Base-by-base conservation (phyloP, 2,888 invertebrate genomes). In the Hydrotaea diabolus region DNA sequence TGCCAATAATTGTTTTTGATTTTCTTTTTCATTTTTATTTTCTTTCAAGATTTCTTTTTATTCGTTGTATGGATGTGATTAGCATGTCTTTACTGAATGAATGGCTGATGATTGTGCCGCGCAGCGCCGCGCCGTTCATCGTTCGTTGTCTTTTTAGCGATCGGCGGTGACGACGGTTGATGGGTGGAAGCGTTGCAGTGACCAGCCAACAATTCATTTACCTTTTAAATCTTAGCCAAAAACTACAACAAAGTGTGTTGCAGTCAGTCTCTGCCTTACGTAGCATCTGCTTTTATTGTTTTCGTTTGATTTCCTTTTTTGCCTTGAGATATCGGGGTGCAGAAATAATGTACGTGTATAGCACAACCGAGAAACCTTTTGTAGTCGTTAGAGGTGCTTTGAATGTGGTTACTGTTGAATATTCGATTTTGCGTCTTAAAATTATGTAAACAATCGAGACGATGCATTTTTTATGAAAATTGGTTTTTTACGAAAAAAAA, bases 131-230 rank as follows among this genome's bases (percentile, higher is more conserved):
- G 31, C 2, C 31, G 31, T 31, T 31, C 31, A 31, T 31, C 31
- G 59, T 59, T 59, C 59, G 13, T 59, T 59, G 59, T 59, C 59
- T 23, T 59, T 15, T 0, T 2, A 9, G 23, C 11, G 15, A 49
- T 15, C 3, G n/a, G 49, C n/a, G 0, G 15, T n/a, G n/a, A n/a
- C 15, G n/a, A 49, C 15, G n/a, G n/a, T 49, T 1, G 49, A 13
- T 49, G 49, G 59, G n/a, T n/a, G n/a, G 59, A 13, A 23, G 26
- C 15, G 23, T 59, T 59, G 59, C 59, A 13, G 26, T 59, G 13
- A 15, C 8, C 59, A n/a, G n/a, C n/a, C n/a, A n/a, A 57, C 4
- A 59, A 59, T 59, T 26, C 59, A 59, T 59, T 59, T 59, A 26
- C 59, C 26, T 59, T 23, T 26, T 15, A 26, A 26, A 59, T 49